Base-by-base conservation (phyloP, 30 jellyfish, hydroid and myxozoan genomes). In the Aurelia aurita complex sp. Pacific region DNA sequence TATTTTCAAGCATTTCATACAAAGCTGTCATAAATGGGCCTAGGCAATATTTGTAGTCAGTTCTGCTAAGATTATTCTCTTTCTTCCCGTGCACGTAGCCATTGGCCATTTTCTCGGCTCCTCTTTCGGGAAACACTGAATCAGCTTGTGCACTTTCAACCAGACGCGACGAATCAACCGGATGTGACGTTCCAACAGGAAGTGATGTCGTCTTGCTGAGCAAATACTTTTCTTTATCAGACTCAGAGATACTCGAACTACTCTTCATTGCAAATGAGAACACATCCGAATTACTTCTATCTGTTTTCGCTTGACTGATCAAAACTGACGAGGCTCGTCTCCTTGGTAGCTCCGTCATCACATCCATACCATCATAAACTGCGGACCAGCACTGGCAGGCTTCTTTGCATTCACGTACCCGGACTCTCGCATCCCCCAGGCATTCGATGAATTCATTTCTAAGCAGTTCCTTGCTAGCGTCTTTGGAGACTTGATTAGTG, bases 331-430 rank as follows among this genome's bases (percentile, higher is more conserved):
- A 75, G 34, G 80, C 80, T 60, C 85, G 53, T 43, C 91, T 66
- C 54, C 85, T 34, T n/a, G 96, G 96, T 68, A 64, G 15, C 79
- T 94, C 99, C 15, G 92, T 88, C 85, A 89, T 81, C 10, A 94
- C 99, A 69, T 94, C 99, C 99, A 89, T 94, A 14, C 99, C 99
- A 74, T 94, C 99, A 75, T 94, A 94, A 57, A 89, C 97, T 16
- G 97, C 95, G 14, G 97, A 83, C 99, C 99, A 94, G 77, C 97
- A 94, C 5, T 66, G 75, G 73, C 99, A 94, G 77, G 97, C 96
- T 33, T 69, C 67, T 76, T 94, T 94, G 82, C 99, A 94, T 11
- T 43, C 84, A 10, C 85, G 51, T 3, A 94, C 90, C 6, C 76
- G 51, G 3, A 61, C 51, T 43, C 88, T 64, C 11, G 97, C 97